Conservation (phyloP, 2,113 vertebrate genomes). For the Cinclus cinclus region DNA sequence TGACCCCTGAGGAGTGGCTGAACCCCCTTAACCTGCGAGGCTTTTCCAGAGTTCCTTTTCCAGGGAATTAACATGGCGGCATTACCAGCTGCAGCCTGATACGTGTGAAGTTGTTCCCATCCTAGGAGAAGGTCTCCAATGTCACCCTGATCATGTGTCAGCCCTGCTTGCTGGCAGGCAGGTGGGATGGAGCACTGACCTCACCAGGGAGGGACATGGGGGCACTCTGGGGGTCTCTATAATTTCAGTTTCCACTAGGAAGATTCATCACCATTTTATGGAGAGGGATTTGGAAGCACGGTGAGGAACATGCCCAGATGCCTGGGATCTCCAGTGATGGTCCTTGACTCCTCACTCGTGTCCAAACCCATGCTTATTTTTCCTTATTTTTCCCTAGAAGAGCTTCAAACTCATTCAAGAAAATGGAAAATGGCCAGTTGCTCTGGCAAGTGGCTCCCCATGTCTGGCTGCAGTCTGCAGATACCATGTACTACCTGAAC, state of each 20-base stretch:
- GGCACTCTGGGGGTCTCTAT: rapidly evolving
- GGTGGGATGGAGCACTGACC: not conserved
- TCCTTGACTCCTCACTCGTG: not conserved
- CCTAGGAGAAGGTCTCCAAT: not conserved
- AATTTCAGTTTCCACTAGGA: not conserved
- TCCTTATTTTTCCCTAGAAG: not conserved
- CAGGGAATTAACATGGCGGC: not conserved
- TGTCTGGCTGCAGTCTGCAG: not conserved
- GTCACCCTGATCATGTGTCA: conserved; percentile 10
- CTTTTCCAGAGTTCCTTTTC: not conserved
- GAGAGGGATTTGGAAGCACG: not conserved
- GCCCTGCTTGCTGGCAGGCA: not conserved
- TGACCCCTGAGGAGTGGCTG: not conserved
- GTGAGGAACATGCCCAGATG: not conserved
- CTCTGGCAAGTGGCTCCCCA: not conserved
- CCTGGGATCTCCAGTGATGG: not conserved
- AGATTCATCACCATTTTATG: not conserved
- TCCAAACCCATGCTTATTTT: not conserved
- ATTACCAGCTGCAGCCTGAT: not conserved
- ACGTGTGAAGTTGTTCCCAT: not conserved
- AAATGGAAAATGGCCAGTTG: not conserved
- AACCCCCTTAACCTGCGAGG: not conserved
- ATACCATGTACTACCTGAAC: not conserved
- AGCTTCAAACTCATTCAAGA: not conserved
- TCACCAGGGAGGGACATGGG: not conserved